Conservation (phyloP, 2,113 vertebrate species). For the Picathartes gymnocephalus region DNA sequence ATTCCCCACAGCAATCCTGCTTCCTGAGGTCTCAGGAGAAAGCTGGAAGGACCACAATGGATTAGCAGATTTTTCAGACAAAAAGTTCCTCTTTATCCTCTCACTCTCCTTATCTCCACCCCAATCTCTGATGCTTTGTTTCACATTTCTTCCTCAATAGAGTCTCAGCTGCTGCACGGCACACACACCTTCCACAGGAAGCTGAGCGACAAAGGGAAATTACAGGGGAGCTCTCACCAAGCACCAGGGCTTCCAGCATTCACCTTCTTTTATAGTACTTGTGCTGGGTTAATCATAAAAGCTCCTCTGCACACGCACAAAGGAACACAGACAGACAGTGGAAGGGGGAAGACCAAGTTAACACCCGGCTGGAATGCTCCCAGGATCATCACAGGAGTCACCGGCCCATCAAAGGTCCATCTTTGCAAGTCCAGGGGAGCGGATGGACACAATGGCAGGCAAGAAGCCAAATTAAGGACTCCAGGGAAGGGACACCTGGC, state of each 20-base stretch:
- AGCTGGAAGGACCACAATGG: background rate
- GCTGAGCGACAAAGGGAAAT: background rate
- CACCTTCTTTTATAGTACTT: background rate
- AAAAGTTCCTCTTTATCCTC: background rate
- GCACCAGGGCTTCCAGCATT: background rate
- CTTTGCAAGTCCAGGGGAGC: background rate
- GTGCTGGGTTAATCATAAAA: background rate
- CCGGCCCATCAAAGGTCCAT: background rate
- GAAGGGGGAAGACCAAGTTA: background rate
- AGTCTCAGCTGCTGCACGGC: background rate
- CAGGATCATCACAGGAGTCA: background rate
- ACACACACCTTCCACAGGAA: background rate
- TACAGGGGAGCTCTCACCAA: background rate
- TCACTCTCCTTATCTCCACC: background rate
- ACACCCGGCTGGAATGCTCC: background rate
- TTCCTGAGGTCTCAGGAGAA: background rate
- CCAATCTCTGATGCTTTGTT: background rate
- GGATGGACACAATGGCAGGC: background rate
- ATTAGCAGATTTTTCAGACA: background rate
- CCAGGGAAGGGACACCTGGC: background rate
- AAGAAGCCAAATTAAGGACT: background rate
- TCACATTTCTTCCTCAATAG: background rate
- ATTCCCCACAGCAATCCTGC: background rate
- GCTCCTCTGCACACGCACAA: no score
- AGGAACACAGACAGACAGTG: background rate